Evolutionary conservation across 2,113 vertebrate species (phyloP).

Genomic region (Columbina picui): DNA sequence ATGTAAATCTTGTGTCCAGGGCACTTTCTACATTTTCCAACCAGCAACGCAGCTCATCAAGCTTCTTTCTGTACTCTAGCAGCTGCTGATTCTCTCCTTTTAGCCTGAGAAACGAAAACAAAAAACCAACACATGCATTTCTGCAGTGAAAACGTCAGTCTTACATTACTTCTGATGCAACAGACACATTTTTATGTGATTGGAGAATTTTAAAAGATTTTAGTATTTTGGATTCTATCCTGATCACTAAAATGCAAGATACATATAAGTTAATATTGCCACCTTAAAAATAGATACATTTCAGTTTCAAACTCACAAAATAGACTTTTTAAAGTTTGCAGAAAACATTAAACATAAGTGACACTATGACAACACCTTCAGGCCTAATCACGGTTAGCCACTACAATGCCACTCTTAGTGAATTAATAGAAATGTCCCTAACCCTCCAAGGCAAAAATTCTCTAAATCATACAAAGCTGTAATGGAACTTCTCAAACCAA

Average conservation of each 20-base stretch:
- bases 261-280: not conserved
- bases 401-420: not conserved
- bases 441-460: not conserved
- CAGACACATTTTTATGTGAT: not conserved
- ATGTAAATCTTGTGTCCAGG: constrained; percentile 67
- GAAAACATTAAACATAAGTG: not conserved
- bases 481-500: not conserved
- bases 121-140: not conserved
- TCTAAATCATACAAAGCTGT: not conserved
- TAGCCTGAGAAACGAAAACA: constrained; percentile 74
- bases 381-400: not conserved
- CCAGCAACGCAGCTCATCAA: constrained; percentile 83
- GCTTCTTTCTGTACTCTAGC: constrained; percentile 78
- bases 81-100: constrained; percentile 80
- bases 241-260: not conserved
- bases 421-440: not conserved
- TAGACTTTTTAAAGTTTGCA: not conserved
- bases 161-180: not conserved
- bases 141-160: not conserved
- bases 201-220: not conserved
- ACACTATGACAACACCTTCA: not conserved
- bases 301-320: not conserved
- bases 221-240: not conserved
- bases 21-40: constrained; percentile 80
- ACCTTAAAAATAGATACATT: not conserved